Conservation (phyloP, 2,888 invertebrate species). For the Camponotus fellah region DNA sequence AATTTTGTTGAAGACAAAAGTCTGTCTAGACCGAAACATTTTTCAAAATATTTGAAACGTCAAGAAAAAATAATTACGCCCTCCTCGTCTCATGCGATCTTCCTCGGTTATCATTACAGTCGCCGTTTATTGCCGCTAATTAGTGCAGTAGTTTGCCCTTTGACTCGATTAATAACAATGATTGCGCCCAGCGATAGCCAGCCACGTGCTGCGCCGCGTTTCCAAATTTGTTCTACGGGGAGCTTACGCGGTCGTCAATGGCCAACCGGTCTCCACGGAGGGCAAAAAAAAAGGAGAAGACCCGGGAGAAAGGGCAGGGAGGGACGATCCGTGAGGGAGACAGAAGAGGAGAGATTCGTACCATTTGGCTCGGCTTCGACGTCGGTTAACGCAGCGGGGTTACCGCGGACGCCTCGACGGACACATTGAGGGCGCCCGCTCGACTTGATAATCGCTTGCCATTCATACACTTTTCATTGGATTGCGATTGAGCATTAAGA, state of each 20-base stretch:
- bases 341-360: constrained; percentile 79
- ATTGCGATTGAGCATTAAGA: constrained; percentile 86
- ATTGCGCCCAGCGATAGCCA: constrained; percentile 61
- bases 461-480: constrained; percentile 86
- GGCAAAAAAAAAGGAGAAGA: constrained; percentile 34
- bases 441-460: constrained; percentile 86
- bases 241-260: constrained; percentile 20
- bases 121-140: constrained; percentile 56
- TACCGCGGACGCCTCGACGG: constrained; percentile 85
- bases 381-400: constrained; percentile 85
- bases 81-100: neutral
- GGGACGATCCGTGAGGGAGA: constrained; percentile 24
- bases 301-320: constrained; percentile 26
- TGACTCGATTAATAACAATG: constrained; percentile 65
- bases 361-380: constrained; percentile 81
- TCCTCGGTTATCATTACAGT: neutral
- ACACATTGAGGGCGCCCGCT: constrained; percentile 86
- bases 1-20: no score
- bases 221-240: constrained; percentile 58
- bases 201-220: constrained; percentile 68
- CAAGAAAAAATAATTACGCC: neutral
- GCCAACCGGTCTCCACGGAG: constrained; percentile 31
- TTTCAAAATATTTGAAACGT: neutral
- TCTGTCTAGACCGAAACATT: neutral
- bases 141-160: constrained; percentile 59